Conservation (phyloP, 2,113 vertebrate species). For the Strix aluco region DNA sequence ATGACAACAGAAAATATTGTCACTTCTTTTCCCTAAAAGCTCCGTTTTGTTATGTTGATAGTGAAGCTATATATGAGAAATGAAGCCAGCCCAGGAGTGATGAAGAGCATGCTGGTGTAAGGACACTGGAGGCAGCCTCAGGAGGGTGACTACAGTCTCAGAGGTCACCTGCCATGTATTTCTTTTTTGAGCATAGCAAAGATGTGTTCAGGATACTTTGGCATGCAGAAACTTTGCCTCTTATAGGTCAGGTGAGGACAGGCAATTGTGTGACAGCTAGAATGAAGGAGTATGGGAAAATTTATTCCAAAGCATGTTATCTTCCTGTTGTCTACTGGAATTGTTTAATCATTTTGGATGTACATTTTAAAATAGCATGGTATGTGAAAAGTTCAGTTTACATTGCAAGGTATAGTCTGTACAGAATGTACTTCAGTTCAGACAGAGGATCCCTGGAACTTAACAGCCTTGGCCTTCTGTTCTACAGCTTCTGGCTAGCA, state of each 20-base stretch:
- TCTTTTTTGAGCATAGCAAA: neutral
- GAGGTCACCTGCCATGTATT: neutral
- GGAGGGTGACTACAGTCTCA: neutral
- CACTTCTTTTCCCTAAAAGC: neutral
- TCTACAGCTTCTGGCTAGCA: neutral
- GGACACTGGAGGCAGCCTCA: neutral
- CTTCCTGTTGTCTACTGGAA: neutral
- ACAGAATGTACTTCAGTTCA: neutral
- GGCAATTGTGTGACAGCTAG: neutral
- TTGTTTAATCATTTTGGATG: rapidly evolving
- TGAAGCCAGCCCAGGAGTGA: neutral
- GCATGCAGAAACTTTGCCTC: neutral
- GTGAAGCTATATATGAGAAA: neutral
- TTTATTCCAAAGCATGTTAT: neutral
- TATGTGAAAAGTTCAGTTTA: neutral
- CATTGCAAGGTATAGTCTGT: neutral
- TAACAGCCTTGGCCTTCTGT: neutral
- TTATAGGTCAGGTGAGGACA: neutral
- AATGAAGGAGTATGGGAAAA: neutral
- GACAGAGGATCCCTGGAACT: neutral
- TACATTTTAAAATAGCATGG: rapidly evolving
- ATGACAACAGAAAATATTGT: rapidly evolving
- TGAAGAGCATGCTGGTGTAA: neutral
- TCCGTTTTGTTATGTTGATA: rapidly evolving
- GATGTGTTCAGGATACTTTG: neutral